Evolutionary conservation across 2,113 vertebrate genomes (phyloP).

Genomic region (Clinocottus analis): DNA sequence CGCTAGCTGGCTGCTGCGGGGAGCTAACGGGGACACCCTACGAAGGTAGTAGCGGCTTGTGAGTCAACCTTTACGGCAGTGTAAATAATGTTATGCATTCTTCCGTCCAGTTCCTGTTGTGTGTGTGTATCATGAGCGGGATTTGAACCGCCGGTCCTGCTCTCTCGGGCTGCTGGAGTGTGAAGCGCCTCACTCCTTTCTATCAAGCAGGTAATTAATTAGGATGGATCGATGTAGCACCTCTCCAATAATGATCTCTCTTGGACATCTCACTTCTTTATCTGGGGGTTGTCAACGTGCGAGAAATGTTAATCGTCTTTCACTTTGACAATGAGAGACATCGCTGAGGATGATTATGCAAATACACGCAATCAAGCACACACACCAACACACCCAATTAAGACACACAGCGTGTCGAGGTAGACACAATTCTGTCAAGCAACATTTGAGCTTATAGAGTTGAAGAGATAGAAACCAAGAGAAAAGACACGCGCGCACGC

Average conservation of each 20-base stretch:
- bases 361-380: conserved; percentile 21
- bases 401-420: conserved; percentile 34
- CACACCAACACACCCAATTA: conserved; percentile 32
- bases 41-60: too few species aligned
- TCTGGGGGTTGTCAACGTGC: conserved; percentile 35
- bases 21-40: too few species aligned
- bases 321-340: conserved; percentile 55
- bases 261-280: conserved; percentile 70
- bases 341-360: conserved; percentile 49
- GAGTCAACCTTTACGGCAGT: too few species aligned
- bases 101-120: neutral
- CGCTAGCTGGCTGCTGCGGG: too few species aligned
- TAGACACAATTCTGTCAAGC: conserved; percentile 49
- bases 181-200: conserved; percentile 53
- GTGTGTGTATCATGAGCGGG: conserved; percentile 3
- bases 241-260: conserved; percentile 69
- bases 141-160: conserved; percentile 16
- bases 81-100: neutral
- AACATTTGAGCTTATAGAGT: too few species aligned
- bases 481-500: too few species aligned
- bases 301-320: conserved; percentile 52
- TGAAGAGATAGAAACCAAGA: too few species aligned
- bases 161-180: conserved; percentile 34
- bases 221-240: conserved; percentile 65
- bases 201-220: conserved; percentile 74